These are phyloP conservation scores for Lasioglossum zephyrum DNA, from an alignment of 2,888 invertebrate species.

Conservation along the genomic window DNA sequence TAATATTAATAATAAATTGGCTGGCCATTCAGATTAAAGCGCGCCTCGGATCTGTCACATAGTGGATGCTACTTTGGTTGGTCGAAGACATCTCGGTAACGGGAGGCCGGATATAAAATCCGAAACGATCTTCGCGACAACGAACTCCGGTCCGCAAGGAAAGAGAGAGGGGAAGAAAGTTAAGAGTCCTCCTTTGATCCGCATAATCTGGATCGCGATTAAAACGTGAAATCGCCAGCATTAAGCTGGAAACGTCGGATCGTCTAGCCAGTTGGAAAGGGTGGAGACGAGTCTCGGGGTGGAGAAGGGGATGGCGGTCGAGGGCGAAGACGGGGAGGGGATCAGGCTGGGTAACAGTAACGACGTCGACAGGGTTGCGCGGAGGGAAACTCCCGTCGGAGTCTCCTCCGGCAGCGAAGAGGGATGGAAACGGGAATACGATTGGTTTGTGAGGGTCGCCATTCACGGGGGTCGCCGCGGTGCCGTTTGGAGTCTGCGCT, in stretches of 20 bases:
- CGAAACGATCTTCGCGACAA: not conserved
- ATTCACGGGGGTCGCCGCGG: slow-evolving; percentile 81
- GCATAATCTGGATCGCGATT: slow-evolving; percentile 63
- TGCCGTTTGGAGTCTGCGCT: slow-evolving; percentile 82
- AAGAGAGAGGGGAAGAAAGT: no score
- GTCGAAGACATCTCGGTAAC: not conserved
- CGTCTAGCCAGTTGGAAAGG: slow-evolving; percentile 48
- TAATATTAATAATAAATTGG: not conserved
- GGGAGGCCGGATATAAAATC: not conserved
- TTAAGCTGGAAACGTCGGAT: slow-evolving; percentile 60
- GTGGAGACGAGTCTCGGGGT: slow-evolving; percentile 49
- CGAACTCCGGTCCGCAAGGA: not conserved
- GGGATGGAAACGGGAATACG: slow-evolving; percentile 84
- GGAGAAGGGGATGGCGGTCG: slow-evolving; percentile 49
- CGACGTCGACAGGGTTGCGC: slow-evolving; percentile 74
- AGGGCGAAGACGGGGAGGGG: slow-evolving; percentile 51
- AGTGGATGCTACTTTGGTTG: not conserved
- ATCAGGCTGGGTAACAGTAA: slow-evolving; percentile 68
- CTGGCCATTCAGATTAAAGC: not conserved
- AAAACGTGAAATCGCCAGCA: slow-evolving; percentile 67
- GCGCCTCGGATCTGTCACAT: not conserved
- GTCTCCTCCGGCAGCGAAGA: slow-evolving; percentile 77
- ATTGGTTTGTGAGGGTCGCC: slow-evolving; percentile 84
- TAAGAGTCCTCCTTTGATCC: slow-evolving; percentile 5
- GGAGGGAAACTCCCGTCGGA: slow-evolving; percentile 73